Evolutionary conservation across 2,888 invertebrate genomes (phyloP).

Genomic region (Caenorhabditis wallacei): DNA sequence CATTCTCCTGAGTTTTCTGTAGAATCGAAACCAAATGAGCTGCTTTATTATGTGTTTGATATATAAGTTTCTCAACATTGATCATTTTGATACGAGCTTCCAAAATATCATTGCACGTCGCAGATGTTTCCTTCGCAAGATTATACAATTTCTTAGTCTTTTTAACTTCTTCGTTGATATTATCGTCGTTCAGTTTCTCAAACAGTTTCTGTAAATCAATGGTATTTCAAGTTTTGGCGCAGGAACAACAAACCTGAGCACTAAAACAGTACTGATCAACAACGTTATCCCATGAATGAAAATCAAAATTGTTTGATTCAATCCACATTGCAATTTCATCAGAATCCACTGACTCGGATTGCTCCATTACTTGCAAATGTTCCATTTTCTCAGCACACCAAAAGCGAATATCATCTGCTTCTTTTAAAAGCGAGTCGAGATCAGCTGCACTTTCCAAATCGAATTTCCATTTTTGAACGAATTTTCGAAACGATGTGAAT

Average conservation of each 20-base stretch:
- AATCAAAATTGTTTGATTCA: constrained; percentile 51
- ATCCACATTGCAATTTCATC: constrained; percentile 58
- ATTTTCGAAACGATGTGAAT: constrained; percentile 27
- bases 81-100: constrained; percentile 37
- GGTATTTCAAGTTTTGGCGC: no score
- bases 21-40: constrained; percentile 34
- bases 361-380: constrained; percentile 35
- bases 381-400: constrained; percentile 62
- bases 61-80: constrained; percentile 39
- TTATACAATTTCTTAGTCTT: constrained; percentile 1
- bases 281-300: constrained; percentile 50
- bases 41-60: constrained; percentile 53
- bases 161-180: constrained; percentile 9
- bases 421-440: constrained; percentile 63
- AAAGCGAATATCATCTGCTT: constrained; percentile 65
- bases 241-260: constrained; percentile 17
- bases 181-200: neutral
- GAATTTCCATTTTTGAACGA: constrained; percentile 36
- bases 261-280: constrained; percentile 19
- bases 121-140: neutral
- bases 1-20: constrained; percentile 5
- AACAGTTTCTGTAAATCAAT: constrained; percentile 16
- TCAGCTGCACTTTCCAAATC: constrained; percentile 52
- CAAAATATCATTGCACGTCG: constrained; percentile 14
- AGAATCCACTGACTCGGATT: constrained; percentile 32